phyloP scores from a whole-genome alignment of 2,113 vertebrate species.

The Pycnonotus jocosus region DNA sequence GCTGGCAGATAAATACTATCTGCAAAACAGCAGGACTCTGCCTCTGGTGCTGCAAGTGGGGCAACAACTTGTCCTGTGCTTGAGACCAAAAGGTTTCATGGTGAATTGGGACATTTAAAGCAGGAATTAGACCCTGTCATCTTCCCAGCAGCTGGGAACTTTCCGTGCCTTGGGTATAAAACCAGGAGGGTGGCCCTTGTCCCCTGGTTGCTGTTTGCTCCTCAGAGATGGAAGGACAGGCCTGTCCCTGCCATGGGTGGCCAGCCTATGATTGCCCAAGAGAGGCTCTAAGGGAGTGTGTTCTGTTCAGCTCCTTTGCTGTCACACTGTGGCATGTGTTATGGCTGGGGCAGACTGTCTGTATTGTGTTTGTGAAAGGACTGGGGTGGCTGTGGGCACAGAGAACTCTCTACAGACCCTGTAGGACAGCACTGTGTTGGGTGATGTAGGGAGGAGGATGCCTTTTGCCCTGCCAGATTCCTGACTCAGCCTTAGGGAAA shows the following conservation, averaged over 20 bases:
- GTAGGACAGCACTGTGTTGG: too few species aligned
- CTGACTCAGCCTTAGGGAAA: too few species aligned
- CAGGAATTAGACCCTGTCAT: neutral
- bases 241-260: neutral
- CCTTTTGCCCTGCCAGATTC: too few species aligned
- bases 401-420: too few species aligned
- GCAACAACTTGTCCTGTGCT: neutral
- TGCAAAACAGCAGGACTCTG: neutral
- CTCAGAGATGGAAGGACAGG: neutral
- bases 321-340: fast-evolving
- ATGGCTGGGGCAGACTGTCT: fast-evolving
- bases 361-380: fast-evolving
- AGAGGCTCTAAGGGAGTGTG: fast-evolving
- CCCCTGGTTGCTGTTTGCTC: fast-evolving
- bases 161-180: neutral
- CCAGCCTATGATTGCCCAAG: neutral
- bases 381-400: too few species aligned
- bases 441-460: too few species aligned
- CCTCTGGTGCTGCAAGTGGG: neutral
- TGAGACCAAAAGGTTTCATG: neutral
- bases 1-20: neutral
- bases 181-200: neutral
- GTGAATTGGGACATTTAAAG: neutral
- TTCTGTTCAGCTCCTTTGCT: neutral
- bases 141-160: neutral